These are phyloP conservation scores for Drosophila kurseongensis DNA, from an alignment of 1,140 invertebrate species.

Conservation along the genomic window DNA sequence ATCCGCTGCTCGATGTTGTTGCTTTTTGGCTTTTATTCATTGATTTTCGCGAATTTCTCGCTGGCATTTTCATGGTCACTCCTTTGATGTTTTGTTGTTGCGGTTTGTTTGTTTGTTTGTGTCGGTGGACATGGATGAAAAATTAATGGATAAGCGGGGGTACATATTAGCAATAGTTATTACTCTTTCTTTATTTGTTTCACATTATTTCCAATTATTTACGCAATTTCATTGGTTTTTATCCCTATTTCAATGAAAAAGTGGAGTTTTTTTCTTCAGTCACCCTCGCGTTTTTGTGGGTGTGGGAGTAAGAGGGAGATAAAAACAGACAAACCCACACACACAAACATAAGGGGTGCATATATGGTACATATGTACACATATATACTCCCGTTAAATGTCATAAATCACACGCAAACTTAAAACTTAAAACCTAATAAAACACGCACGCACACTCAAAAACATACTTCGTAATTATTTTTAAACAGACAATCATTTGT, in stretches of 20 bases:
- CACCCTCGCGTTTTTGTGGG: conserved; percentile 33
- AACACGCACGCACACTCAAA: conserved; percentile 1
- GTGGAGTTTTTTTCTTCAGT: conserved; percentile 51
- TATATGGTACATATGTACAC: conserved; percentile 5
- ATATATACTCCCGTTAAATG: conserved; percentile 8
- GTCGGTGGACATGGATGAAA: conserved; percentile 3
- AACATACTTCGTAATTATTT: conserved; percentile 1
- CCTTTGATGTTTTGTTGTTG: conserved; percentile 31
- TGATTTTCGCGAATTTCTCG: conserved; percentile 79
- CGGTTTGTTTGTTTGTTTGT: conserved; percentile 33
- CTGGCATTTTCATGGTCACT: conserved; percentile 78
- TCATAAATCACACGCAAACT: conserved; percentile 26
- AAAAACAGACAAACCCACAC: conserved; percentile 45
- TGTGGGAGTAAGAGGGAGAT: conserved; percentile 30
- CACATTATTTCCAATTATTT: conserved; percentile 27
- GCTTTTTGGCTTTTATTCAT: conserved; percentile 71
- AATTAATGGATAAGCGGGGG: conserved; percentile 17
- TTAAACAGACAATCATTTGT: conserved; percentile 23
- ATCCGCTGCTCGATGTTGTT: conserved; percentile 36
- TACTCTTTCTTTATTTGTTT: conserved; percentile 20
- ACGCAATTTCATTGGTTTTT: conserved; percentile 18
- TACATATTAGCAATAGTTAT: conserved; percentile 63
- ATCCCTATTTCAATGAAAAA: conserved; percentile 13
- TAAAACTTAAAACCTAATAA: conserved; percentile 23
- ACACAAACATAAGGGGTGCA: conserved; percentile 22